Evolutionary conservation across 2,888 invertebrate species (phyloP), one percentile per base, ranked within the genome.

Genomic region (Acanthosoma haemorrhoidale): DNA sequence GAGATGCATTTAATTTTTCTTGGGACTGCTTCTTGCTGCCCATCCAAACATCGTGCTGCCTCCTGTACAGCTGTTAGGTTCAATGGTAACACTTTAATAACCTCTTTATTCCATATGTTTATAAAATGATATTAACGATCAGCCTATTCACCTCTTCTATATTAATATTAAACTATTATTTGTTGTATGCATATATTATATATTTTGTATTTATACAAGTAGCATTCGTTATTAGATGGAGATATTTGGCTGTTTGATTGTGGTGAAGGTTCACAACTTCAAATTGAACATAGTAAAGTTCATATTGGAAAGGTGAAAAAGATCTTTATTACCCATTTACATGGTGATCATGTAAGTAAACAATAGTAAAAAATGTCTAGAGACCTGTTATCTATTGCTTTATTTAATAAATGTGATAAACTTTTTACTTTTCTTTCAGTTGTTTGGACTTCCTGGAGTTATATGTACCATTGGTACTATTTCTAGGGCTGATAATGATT

Each of bases 301-400:
- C 78, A 77, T 70, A 75, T 78, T n/a, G 78, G 80, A 25, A 79
- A 77, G 71, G 77, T 81, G 32, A 77, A 75, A 61, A 80, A 79
- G 73, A 79, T 81, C 41, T 82, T 82, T 74, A 80, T 82, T 34
- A 79, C 82, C 18, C 82, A 82, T 78, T 77, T 82, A 13, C 81
- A 82, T 77, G 82, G 82, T 18, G 82, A 82, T 75, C 82, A 82
- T 77, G 79, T 80, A 75, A 75, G 79, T 74, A n/a, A n/a, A 5
- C 25, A 25, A 5, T n/a, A n/a, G n/a, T n/a, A n/a, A n/a, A n/a
- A n/a, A n/a, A n/a, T n/a, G n/a, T n/a, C n/a, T n/a, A n/a, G n/a
- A n/a, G n/a, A n/a, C n/a, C n/a, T n/a, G n/a, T n/a, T n/a, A n/a
- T n/a, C n/a, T n/a, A n/a, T n/a, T n/a, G n/a, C n/a, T n/a, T n/a